Conservation (phyloP, 2,113 vertebrate species). For the Monarcha castaneiventris region DNA sequence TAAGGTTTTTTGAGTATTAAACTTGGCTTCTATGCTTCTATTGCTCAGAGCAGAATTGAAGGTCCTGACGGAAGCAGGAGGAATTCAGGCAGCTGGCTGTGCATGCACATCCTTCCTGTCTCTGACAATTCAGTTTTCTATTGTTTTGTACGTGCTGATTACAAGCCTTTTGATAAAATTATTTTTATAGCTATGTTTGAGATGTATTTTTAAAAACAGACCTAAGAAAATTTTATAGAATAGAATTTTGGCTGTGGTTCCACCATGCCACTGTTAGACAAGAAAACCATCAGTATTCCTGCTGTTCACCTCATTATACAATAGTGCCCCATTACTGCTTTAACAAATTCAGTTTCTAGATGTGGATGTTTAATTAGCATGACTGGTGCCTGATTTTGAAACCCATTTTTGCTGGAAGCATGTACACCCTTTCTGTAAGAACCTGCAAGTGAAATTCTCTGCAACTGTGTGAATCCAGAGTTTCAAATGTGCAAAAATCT, state of each 20-base stretch:
- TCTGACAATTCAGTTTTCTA: background rate
- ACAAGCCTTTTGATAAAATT: background rate
- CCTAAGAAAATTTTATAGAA: background rate
- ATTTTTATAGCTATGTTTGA: background rate
- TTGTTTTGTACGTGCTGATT: background rate
- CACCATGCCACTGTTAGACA: fast-evolving
- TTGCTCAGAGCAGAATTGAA: background rate
- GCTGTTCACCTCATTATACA: background rate
- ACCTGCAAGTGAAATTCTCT: background rate
- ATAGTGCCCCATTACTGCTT: background rate
- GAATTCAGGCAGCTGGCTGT: background rate
- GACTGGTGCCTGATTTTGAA: background rate
- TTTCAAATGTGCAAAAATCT: background rate
- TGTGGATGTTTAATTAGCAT: background rate
- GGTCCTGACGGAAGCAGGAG: background rate
- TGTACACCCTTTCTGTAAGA: background rate
- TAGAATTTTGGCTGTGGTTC: background rate
- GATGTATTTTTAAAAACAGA: background rate
- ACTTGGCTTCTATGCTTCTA: background rate
- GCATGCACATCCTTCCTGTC: fast-evolving
- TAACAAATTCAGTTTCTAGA: background rate
- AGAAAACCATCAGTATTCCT: background rate
- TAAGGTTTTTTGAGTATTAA: background rate
- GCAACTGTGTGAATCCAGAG: background rate
- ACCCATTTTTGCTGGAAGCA: background rate